Percentiles rank a stretch among this genome's conserved stretches.
These are phyloP conservation scores for Tauraco erythrolophus DNA, from an alignment of 2,113 vertebrate species.

Conservation along the genomic window DNA sequence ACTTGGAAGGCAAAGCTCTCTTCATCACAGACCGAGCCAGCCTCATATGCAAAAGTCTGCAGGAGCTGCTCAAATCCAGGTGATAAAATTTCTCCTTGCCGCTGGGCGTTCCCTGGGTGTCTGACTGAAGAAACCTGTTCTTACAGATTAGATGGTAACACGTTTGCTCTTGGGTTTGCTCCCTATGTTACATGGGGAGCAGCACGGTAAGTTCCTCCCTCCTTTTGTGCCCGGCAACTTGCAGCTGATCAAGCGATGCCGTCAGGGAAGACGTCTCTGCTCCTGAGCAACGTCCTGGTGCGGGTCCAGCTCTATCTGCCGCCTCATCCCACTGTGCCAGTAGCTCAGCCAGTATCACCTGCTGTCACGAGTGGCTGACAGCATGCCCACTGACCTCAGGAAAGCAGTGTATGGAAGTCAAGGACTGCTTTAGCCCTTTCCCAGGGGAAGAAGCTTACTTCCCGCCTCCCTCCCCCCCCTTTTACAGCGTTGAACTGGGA, in stretches of 20 bases:
- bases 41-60: background rate
- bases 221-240: fast-evolving
- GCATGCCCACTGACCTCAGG: background rate
- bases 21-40: background rate
- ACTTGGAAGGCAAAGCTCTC: background rate
- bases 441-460: background rate
- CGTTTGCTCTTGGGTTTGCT: background rate
- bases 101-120: background rate
- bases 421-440: background rate
- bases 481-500: background rate
- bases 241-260: fast-evolving
- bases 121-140: background rate
- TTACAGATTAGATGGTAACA: background rate
- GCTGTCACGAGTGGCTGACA: background rate
- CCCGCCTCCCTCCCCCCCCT: background rate
- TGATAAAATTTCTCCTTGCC: background rate
- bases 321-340: background rate
- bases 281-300: background rate
- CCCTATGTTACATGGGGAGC: fast-evolving
- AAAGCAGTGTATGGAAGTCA: background rate
- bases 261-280: background rate
- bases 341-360: background rate
- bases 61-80: background rate
- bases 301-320: background rate
- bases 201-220: fast-evolving